phyloP scores from a whole-genome alignment of 2,888 invertebrate species.

The Mimumesa dahlbomi region DNA sequence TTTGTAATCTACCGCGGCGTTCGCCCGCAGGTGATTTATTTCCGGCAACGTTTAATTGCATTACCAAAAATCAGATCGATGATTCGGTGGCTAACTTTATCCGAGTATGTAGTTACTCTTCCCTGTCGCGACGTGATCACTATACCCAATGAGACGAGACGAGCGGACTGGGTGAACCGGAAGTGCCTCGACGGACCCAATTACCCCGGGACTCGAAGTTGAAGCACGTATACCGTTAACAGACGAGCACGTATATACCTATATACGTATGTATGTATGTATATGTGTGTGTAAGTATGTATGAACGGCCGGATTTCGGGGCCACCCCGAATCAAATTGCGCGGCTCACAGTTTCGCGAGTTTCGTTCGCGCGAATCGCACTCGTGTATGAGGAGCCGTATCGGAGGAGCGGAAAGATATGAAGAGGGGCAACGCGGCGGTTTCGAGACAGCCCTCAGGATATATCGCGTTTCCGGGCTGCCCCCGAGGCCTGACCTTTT shows the following conservation, averaged over 20 bases:
- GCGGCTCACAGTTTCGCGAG: slow-evolving; percentile 38
- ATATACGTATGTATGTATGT: too few species aligned
- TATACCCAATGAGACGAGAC: slow-evolving; percentile 29
- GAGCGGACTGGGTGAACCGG: slow-evolving; percentile 43
- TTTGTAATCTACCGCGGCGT: too few species aligned
- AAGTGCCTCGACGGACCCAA: slow-evolving; percentile 60
- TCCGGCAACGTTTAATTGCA: background rate
- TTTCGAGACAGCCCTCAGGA: slow-evolving; percentile 59
- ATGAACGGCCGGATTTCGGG: slow-evolving; percentile 19
- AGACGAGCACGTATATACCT: slow-evolving; percentile 31
- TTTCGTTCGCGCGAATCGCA: slow-evolving; percentile 29
- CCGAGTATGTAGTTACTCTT: slow-evolving; percentile 20
- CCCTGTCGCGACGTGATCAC: slow-evolving; percentile 31
- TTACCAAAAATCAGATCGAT: too few species aligned
- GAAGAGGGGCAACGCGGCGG: slow-evolving; percentile 34
- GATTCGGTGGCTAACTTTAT: too few species aligned
- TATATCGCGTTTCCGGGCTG: slow-evolving; percentile 71
- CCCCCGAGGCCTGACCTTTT: slow-evolving; percentile 63
- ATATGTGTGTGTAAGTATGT: slow-evolving; percentile 10
- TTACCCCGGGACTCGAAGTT: slow-evolving; percentile 56
- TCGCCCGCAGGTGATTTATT: background rate
- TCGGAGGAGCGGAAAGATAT: slow-evolving; percentile 29
- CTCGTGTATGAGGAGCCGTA: slow-evolving; percentile 15
- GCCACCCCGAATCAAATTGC: slow-evolving; percentile 64
- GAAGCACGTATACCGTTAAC: slow-evolving; percentile 60